A percentile compares a stretch with the other conserved stretches of the same genome.
Conservation (phyloP, 2,797 vertebrate species). For the Neosalanx taihuensis region DNA sequence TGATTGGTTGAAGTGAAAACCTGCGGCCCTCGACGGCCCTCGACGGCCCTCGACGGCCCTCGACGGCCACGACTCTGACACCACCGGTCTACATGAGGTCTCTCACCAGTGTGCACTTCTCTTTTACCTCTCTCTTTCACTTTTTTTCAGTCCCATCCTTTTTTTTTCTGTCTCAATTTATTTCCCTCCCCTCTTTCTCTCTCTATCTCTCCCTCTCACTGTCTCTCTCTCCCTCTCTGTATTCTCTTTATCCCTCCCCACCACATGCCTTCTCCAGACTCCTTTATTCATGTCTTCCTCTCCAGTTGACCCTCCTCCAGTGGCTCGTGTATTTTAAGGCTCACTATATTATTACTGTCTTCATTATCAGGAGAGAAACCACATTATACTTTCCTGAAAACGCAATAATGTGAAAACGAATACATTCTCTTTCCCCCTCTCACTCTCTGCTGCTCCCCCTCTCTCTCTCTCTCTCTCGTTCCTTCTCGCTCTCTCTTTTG, state of each 20-base stretch:
- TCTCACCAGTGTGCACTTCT: neutral
- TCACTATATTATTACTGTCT: conserved; percentile 39
- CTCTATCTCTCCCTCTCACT: neutral
- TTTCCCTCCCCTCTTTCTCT: conserved; percentile 17
- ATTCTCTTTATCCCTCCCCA: conserved; percentile 7
- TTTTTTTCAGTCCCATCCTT: neutral
- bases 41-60: too few relatives aligned
- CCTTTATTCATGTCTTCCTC: conserved; percentile 31
- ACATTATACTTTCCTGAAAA: conserved; percentile 44
- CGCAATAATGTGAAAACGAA: conserved; percentile 50
- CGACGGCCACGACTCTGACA: too few relatives aligned
- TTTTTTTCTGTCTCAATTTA: conserved; percentile 28
- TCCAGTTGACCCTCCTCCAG: conserved; percentile 42
- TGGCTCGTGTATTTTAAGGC: conserved; percentile 37
- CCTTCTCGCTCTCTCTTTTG: neutral
- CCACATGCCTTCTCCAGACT: conserved; percentile 44
- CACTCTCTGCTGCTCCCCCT: conserved; percentile 27
- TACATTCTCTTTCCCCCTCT: conserved; percentile 25
- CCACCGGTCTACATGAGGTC: too few relatives aligned
- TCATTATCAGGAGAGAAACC: conserved; percentile 44
- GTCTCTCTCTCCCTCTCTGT: neutral
- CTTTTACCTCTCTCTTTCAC: neutral
- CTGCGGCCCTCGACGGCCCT: too few relatives aligned
- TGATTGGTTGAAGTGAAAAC: too few relatives aligned
- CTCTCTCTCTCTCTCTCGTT: conserved; percentile 30